phyloP scores from a whole-genome alignment of 2,888 invertebrate genomes.

The Flexamia atlantica region DNA sequence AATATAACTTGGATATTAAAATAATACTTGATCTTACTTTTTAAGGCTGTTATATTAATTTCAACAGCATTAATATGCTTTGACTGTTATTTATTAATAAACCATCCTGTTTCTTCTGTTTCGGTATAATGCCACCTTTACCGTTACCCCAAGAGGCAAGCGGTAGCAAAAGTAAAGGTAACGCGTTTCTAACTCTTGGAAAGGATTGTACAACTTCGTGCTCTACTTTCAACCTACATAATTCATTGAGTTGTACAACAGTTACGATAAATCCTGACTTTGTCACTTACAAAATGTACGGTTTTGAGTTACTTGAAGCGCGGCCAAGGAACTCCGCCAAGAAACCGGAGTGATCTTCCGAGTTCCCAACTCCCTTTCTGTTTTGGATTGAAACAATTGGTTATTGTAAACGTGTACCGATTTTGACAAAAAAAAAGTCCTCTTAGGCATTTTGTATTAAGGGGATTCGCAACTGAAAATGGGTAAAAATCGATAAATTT shows the following conservation, averaged over 20 bases:
- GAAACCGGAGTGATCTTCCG: not conserved
- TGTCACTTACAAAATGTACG: slow-evolving; percentile 27
- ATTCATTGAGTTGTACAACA: slow-evolving; percentile 25
- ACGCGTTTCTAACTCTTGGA: not conserved
- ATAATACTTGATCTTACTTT: no score
- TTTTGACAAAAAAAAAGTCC: no score
- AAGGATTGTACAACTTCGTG: not conserved
- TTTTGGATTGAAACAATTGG: not conserved
- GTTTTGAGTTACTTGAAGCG: not conserved
- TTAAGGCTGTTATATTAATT: no score
- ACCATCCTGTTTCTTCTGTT: no score
- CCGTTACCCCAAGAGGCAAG: not conserved
- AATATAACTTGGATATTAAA: no score
- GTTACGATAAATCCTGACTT: slow-evolving; percentile 23
- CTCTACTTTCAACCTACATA: slow-evolving; percentile 4
- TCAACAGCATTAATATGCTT: no score
- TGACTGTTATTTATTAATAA: no score
- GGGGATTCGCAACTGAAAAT: no score
- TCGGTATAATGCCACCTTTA: no score
- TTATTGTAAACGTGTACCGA: no score
- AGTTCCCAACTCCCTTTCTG: not conserved
- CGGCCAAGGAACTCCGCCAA: not conserved
- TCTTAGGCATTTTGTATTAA: no score
- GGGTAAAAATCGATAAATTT: no score
- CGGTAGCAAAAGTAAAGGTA: not conserved